Evolutionary conservation across 2,113 vertebrate genomes (phyloP), one percentile per base, ranked within the genome.

Genomic region (Salvelinus namaycush): DNA sequence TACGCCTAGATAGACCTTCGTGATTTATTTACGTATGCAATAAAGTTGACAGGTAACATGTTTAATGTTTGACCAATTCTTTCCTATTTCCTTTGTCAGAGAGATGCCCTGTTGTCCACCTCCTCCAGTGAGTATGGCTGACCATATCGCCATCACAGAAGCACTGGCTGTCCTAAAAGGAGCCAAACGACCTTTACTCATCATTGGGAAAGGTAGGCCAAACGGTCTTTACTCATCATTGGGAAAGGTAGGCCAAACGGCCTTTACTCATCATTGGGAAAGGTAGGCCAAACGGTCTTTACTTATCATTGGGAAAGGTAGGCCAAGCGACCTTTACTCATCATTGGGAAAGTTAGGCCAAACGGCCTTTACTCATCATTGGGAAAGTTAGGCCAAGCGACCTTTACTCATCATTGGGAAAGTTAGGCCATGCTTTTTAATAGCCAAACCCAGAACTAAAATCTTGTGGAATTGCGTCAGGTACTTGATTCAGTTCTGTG

Each of bases 241-340:
- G 97, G 98, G 26, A 99, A 99, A 97, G 98, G 98, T 98, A 93
- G 49, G 49, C 14, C 29, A 27, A 2, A 3, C 27, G 27, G 68
- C 97, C 98, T n/a, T 93, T 99, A 39, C 76, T 98, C 4, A 95
- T 99, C 85, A 78, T 98, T 27, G 97, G 98, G 26, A 99, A 99
- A 97, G 98, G 98, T 98, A 93, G 14, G 49, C 14, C 27, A 27
- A 2, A 27, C 27, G 2, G 68, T 97, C 98, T n/a, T 93, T 99
- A 39, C 76, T 98, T 3, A 95, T 99, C 85, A 78, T 98, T 27
- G 97, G 98, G 24, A 99, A 99, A 97, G 98, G 98, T 98, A 93
- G 51, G 51, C 16, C 31, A n/a, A n/a, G n/a, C n/a, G n/a, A n/a
- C n/a, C 31, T 34, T 34, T 34, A 34, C 31, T 34, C 0, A 29